These are phyloP conservation scores for Scaptomyza flava DNA, from an alignment of 2,888 invertebrate species.

Conservation along the genomic window DNA sequence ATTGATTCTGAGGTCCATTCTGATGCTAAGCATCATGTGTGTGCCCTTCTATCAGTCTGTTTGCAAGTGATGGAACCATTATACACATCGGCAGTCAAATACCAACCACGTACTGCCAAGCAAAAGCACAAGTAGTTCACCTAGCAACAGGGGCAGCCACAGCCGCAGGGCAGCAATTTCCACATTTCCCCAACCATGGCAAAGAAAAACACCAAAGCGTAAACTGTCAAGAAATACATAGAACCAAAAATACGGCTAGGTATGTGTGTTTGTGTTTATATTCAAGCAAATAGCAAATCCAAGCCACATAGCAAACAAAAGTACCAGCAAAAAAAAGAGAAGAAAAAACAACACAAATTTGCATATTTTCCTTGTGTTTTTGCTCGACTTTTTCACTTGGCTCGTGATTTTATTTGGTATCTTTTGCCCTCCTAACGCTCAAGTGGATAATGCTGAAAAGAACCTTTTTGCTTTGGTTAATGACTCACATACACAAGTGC, in stretches of 20 bases:
- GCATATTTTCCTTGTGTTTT: slow-evolving; percentile 50
- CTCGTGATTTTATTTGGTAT: slow-evolving; percentile 19
- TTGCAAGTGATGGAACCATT: slow-evolving; percentile 73
- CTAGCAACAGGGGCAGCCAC: slow-evolving; percentile 39
- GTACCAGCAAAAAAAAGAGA: slow-evolving; percentile 29
- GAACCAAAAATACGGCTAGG: slow-evolving; percentile 14
- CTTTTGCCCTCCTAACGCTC: slow-evolving; percentile 26
- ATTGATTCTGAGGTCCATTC: slow-evolving; percentile 75
- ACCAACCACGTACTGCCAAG: slow-evolving; percentile 13
- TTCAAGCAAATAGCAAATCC: slow-evolving; percentile 49
- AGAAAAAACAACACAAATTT: slow-evolving; percentile 48
- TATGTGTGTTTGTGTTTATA: background rate
- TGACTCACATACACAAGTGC: slow-evolving; percentile 58
- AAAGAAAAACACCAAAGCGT: slow-evolving; percentile 21
- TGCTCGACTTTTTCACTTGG: slow-evolving; percentile 38
- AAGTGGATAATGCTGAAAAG: slow-evolving; percentile 49
- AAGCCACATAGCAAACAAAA: slow-evolving; percentile 42
- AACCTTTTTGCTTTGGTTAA: slow-evolving; percentile 66
- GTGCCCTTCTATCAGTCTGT: slow-evolving; percentile 33
- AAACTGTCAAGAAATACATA: slow-evolving; percentile 43
- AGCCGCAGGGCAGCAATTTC: slow-evolving; percentile 16
- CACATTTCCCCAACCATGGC: slow-evolving; percentile 23
- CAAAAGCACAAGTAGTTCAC: slow-evolving; percentile 38
- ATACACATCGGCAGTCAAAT: slow-evolving; percentile 72
- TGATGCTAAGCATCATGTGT: slow-evolving; percentile 8